Base-by-base conservation (phyloP, 2,113 vertebrate species). In the Tachysurus vachellii region DNA sequence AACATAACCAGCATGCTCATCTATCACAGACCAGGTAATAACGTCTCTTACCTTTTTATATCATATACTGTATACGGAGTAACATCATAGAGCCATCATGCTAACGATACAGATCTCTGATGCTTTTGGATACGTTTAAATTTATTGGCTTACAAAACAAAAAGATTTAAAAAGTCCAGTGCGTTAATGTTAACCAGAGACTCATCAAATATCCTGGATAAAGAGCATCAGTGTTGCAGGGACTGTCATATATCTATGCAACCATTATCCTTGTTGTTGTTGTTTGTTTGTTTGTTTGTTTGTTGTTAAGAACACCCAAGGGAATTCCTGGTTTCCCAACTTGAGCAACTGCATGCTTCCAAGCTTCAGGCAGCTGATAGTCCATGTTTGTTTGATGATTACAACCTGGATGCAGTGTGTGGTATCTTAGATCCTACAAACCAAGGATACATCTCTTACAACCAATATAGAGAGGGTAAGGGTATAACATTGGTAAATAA, bases 391-490 rank as follows among this genome's bases (percentile, higher is more conserved):
- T 95, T 96, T 62, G 83, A 89, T 82, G 91, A 88, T 17, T 83
- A 91, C 31, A 92, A 95, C 81, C 83, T 96, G 83, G 93, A 94
- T 16, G 85, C 93, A n/a, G 50, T 95, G 44, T 93, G 92, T 7
- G 87, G 92, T 6, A 93, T 96, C 57, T 85, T 96, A 89, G 95
- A 95, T 88, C 94, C 94, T 4, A 21, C 86, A 0, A 83, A 91
- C 44, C 88, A 92, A 64, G 92, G 91, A 36, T 68, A 92, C 85
- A 93, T 96, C 77, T 93, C 88, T 19, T 91, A 89, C 64, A 82
- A 28, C 16, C 95, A 95, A 64, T 95, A 95, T 87, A 93, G 92
- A 82, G 93, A 95, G 3, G 95, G 95, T 96, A 82, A 90, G 93
- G 44, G 54, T 12, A n/a, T 64, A 17, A 87, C 26, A 23, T 0